Conservation (phyloP, 2,888 invertebrate species). For the Lepidonotus clava region DNA sequence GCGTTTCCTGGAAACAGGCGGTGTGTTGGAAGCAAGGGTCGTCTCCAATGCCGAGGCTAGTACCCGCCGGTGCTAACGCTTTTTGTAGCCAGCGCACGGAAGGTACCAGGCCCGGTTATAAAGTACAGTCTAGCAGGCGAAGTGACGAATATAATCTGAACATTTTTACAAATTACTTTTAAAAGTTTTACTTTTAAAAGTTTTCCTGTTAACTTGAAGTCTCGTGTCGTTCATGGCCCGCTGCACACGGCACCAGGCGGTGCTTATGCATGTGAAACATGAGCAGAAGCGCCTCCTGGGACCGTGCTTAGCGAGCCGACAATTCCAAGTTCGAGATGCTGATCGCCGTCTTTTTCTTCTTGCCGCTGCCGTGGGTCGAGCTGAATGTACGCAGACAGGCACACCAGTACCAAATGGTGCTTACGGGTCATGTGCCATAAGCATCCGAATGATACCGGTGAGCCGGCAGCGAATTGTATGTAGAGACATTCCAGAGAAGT, state of each 20-base stretch:
- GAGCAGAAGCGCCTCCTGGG: slow-evolving; percentile 46
- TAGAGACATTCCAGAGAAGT: neutral
- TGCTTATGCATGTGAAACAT: slow-evolving; percentile 56
- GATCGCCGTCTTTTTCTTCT: neutral
- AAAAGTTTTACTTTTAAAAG: too few species aligned
- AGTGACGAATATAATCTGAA: too few species aligned
- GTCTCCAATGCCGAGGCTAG: too few species aligned
- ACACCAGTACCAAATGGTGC: slow-evolving; percentile 64
- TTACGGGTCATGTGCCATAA: slow-evolving; percentile 55
- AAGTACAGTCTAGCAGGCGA: too few species aligned
- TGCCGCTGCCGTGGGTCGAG: neutral
- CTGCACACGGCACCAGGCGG: slow-evolving; percentile 57
- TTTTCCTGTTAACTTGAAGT: too few species aligned
- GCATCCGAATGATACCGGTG: slow-evolving; percentile 18
- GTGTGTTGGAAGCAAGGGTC: too few species aligned
- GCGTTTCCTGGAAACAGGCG: too few species aligned
- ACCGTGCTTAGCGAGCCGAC: slow-evolving; percentile 1
- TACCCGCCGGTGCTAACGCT: too few species aligned
- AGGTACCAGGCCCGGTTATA: too few species aligned
- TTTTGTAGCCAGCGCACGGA: too few species aligned
- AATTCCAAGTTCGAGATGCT: neutral
- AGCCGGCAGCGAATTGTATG: neutral
- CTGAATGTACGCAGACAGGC: neutral
- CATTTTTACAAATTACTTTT: too few species aligned
- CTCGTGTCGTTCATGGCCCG: neutral